Evolutionary conservation across 2,888 invertebrate species (phyloP), one percentile per base, ranked within the genome.

Genomic region (Embidobia sp.): DNA sequence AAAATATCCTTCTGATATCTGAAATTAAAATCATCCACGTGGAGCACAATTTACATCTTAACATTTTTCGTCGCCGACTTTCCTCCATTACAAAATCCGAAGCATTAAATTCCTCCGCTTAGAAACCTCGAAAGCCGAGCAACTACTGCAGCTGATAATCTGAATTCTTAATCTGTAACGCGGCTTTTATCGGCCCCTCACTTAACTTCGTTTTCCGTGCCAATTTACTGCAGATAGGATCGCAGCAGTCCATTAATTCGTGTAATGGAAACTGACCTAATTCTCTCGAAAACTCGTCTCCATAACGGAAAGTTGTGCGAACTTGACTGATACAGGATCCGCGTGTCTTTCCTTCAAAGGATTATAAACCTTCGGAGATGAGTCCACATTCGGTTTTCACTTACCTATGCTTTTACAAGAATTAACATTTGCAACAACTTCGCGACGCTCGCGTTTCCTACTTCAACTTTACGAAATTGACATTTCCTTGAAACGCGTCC

Each of bases 201-300:
- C 31, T 55, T 72, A 72, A 72, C 59, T 53, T 63, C 48, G 40
- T 72, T 63, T 63, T 57, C 49, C 22, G 63, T 55, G 42, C 55
- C 72, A 64, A 72, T 72, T 73, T 64, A 64, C 46, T 48, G 29
- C 42, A 55, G 57, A 64, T 73, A 64, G 51, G 55, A 73, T 73
- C 72, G 57, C 27, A 49, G 48, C 33, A 73, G 49, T 48, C 63
- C 40, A 73, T 64, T 73, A 73, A 64, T 40, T 57, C 57, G 33
- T 31, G 64, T 64, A 73, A 73, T 64, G 48, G 57, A 64, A 73
- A 55, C 55, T 55, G 63, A 63, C 55, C 72, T 55, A 63, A 55
- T 72, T 63, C 40, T 22, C 15, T 48, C 13, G 16, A 53, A 51
- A 70, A 72, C 61, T 53, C 49, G 4, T 44, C 11, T 22, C 35